A percentile compares a stretch with the other conserved stretches of the same genome.
Conservation (phyloP, 2,113 vertebrate species). For the Lophotis ruficrista region DNA sequence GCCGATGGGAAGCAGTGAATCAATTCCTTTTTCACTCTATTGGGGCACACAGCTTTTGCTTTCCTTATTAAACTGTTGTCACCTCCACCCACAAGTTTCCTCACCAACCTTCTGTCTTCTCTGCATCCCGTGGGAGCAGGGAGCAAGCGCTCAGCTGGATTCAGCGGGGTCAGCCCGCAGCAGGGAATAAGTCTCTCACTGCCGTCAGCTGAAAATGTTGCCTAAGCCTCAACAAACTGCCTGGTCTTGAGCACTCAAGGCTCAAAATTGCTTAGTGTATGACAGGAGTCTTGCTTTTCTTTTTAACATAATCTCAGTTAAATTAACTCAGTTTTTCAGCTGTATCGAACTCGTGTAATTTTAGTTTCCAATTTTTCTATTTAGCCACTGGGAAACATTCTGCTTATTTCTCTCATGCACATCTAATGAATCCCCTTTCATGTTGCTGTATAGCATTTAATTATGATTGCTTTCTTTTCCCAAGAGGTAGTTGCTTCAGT, state of each 20-base stretch:
- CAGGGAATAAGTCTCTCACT: not conserved
- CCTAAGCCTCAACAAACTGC: not conserved
- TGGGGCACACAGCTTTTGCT: not conserved
- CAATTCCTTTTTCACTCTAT: not conserved
- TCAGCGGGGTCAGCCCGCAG: not conserved
- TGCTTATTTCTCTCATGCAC: not conserved
- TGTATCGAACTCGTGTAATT: not conserved
- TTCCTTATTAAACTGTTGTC: not conserved
- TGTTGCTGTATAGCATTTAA: not conserved
- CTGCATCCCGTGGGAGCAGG: not conserved
- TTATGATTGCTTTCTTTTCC: conserved; percentile 41
- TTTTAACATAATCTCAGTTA: not conserved
- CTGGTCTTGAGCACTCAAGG: not conserved
- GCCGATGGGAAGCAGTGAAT: not conserved
- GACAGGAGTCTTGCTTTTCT: not conserved
- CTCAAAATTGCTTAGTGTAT: not conserved
- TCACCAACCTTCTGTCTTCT: not conserved
- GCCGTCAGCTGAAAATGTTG: not conserved
- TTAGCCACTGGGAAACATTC: not conserved
- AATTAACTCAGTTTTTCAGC: not conserved
- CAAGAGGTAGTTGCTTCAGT: conserved; percentile 3
- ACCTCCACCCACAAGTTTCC: not conserved
- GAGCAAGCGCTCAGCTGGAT: fast-evolving
- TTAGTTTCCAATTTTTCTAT: not conserved
- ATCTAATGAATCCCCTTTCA: not conserved